Evolutionary conservation across 92 coral and sea anemone genomes (phyloP).

Genomic region (Parazoanthus atlanticus): DNA sequence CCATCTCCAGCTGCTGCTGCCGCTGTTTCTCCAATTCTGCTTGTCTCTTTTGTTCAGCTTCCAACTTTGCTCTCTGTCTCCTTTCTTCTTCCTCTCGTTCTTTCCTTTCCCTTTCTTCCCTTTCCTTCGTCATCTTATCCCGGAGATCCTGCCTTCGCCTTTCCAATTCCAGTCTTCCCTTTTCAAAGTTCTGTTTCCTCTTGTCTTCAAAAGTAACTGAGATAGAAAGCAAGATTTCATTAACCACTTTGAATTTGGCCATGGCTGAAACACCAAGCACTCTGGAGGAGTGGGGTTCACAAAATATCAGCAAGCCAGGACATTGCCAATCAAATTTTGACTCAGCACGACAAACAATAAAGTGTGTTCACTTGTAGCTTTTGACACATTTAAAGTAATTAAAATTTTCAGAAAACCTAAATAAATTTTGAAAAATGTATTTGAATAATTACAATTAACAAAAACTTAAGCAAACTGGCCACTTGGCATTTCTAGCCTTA

Average conservation of each 20-base stretch:
- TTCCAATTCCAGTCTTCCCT: slow-evolving; percentile 94
- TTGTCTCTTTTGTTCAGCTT: slow-evolving; percentile 97
- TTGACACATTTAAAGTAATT: no score
- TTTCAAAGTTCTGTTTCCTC: slow-evolving; percentile 93
- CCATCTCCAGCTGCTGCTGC: slow-evolving; percentile 97
- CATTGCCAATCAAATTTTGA: no score
- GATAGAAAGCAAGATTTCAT: not conserved
- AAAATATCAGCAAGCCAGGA: no score
- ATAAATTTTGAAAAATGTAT: no score
- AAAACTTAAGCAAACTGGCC: no score
- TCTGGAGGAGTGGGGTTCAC: not conserved
- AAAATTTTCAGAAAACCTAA: no score
- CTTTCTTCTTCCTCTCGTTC: slow-evolving; percentile 90
- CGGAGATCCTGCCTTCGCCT: slow-evolving; percentile 91
- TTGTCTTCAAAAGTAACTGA: slow-evolving; percentile 98
- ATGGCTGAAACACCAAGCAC: not conserved
- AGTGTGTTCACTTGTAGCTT: no score
- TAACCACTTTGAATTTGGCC: not conserved
- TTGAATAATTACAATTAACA: no score
- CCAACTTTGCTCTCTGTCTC: slow-evolving; percentile 88
- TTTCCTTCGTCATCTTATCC: slow-evolving; percentile 80
- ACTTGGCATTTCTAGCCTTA: no score
- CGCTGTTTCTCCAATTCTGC: slow-evolving; percentile 97
- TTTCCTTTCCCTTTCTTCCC: slow-evolving; percentile 89
- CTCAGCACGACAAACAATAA: no score